Base-by-base conservation (phyloP, 2,888 invertebrate species). In the Eupithecia subfuscata region DNA sequence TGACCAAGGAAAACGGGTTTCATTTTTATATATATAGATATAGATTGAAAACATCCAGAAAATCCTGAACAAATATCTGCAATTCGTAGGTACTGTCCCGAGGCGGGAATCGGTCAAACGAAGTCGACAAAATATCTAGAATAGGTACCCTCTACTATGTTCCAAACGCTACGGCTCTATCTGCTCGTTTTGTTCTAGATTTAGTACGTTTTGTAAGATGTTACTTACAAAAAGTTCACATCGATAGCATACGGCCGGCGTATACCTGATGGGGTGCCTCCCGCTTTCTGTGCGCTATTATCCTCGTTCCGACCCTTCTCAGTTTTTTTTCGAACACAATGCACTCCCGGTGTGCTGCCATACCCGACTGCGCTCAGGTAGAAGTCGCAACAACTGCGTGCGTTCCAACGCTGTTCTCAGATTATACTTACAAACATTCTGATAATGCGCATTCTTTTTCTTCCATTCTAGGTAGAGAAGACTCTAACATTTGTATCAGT, bases 261-360 rank as follows among this genome's bases (percentile, higher is more conserved):
- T 79, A 78, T 87, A 87, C 88, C 88, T 87, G 88, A 81, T 82
- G 82, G 87, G 87, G 87, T 84, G 86, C 82, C 75, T 72, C 72
- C 83, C 77, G 81, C 78, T 89, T 84, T 83, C 83, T 80, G 82
- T 81, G 85, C 83, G 81, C 88, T 85, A 89, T 92, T 91, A 91
- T 93, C 87, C 84, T 84, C 82, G 83, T 82, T 82, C 83, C 89
- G 92, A 92, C 94, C 94, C 93, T 93, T 88, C 89, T 89, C 89
- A 85, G 85, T 93, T 94, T 94, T 94, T 67, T 94, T 94, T 91
- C 85, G 86, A 85, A 83, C 83, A 91, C 92, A 91, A 91, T 90
- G 86, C 88, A 89, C 87, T 87, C 87, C 87, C 88, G 89, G 88
- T 85, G 88, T 85, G 87, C 89, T 87, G 88, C 90, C 92, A 87